These are phyloP conservation scores for Drosophila heteroneura DNA, from an alignment of 2,888 invertebrate species.

Conservation along the genomic window DNA sequence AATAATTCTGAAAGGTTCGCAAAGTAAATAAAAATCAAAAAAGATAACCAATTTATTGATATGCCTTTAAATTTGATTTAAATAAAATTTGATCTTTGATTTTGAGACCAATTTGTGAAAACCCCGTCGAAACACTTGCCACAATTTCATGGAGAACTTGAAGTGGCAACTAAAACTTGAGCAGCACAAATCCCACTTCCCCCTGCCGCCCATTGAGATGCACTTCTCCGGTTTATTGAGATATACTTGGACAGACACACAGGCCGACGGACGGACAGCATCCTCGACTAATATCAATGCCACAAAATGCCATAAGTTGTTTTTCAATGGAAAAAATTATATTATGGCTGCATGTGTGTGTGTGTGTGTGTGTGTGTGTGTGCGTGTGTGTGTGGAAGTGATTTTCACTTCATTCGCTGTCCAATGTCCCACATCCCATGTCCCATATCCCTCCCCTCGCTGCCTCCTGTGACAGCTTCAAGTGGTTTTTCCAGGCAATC, in stretches of 20 bases:
- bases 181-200: not conserved
- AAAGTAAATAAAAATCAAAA: not conserved
- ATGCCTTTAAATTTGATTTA: not conserved
- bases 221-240: constrained; percentile 49
- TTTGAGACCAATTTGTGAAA: not conserved
- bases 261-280: constrained; percentile 11
- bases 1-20: too few species aligned
- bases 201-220: not conserved
- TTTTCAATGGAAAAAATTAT: constrained; percentile 68
- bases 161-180: constrained; percentile 10
- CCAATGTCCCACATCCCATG: constrained; percentile 22
- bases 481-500: constrained; percentile 78
- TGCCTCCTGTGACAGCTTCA: constrained; percentile 66
- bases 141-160: not conserved
- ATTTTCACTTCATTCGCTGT: constrained; percentile 73
- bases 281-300: constrained; percentile 28
- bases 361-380: constrained; percentile 15
- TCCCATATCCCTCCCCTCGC: constrained; percentile 12
- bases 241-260: constrained; percentile 23
- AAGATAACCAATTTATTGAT: not conserved
- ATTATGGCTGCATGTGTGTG: constrained; percentile 26
- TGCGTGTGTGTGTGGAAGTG: constrained; percentile 50
- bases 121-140: constrained; percentile 5
- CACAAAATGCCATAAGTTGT: constrained; percentile 67
- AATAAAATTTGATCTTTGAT: not conserved